A percentile compares a stretch with the other conserved stretches of the same genome.
phyloP scores from a whole-genome alignment of 2,797 vertebrate species.

The Rhodeus uyekii region DNA sequence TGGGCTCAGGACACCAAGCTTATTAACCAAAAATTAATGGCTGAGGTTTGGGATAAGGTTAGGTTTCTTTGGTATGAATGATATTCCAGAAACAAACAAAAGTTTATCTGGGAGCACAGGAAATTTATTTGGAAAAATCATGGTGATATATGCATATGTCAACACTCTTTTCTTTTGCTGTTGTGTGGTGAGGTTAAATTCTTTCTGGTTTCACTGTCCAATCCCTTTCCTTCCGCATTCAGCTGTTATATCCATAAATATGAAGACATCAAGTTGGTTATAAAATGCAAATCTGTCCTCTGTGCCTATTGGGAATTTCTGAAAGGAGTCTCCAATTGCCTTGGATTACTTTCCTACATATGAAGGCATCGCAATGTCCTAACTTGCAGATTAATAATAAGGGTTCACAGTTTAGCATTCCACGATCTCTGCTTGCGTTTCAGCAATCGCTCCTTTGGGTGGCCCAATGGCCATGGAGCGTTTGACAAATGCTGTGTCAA shows the following conservation, averaged over 20 bases:
- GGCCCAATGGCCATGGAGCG: not conserved
- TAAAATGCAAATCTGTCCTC: conserved; percentile 20
- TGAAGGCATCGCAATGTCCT: not conserved
- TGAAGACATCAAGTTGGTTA: conserved; percentile 21
- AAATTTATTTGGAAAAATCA: not conserved
- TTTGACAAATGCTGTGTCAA: conserved; percentile 23
- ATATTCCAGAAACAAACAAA: not conserved
- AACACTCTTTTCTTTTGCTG: not conserved
- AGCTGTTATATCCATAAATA: conserved; percentile 3
- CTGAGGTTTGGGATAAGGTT: not conserved
- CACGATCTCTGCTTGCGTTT: not conserved
- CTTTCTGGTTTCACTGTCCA: not conserved
- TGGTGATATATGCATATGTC: not conserved
- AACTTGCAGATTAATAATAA: not conserved
- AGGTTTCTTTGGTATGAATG: not conserved
- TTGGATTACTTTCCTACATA: conserved; percentile 4
- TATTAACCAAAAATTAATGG: not conserved
- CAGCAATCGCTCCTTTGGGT: conserved; percentile 15
- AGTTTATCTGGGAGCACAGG: not conserved
- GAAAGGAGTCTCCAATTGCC: not conserved
- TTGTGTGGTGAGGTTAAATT: no score
- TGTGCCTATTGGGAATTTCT: conserved; percentile 9
- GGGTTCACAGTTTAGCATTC: not conserved
- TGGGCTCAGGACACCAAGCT: not conserved
- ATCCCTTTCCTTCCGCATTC: not conserved